Evolutionary conservation across 1,140 invertebrate genomes (phyloP), one percentile per base, ranked within the genome.

Genomic region (Mylabris phalerata): DNA sequence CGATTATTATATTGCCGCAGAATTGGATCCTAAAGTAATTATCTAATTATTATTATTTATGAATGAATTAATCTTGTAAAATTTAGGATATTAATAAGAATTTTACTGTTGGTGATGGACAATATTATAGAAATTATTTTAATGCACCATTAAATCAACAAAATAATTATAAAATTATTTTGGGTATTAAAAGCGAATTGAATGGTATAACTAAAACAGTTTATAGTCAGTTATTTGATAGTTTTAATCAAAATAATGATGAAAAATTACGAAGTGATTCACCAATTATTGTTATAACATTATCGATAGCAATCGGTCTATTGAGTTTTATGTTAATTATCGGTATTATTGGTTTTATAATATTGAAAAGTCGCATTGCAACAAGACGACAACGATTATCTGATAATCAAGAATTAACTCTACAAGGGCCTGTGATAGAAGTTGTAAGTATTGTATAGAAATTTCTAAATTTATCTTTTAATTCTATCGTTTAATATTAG

Each of bases 1-100:
- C 4, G 81, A 82, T 10, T 93, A 89, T 71, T 94, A 94, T 64
- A 84, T 93, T 32, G 82, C 90, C 13, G 92, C 85, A 1, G 85
- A 91, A 73, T 76, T 94, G 54, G 77, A 80, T 46, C 78, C 78
- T 10, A 72, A 78, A 46, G 73, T 75, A 69, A 32, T 32, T 59
- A 50, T 57, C 7, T 64, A 61, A 46, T 39, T 13, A 40, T 45
- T 58, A 48, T 40, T 52, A 52, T 59, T 54, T n/a, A 44, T 1
- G 0, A 19, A 13, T 48, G 43, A 13, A 5, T 49, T 27, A 25
- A 9, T 9, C n/a, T 7, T 11, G 11, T 25, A 25, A 25, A 13
- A 19, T n/a, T 64, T 68, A 82, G 60, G 77, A 74, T 72, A 83
- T 77, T 57, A 78, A 77, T 57, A 67, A 76, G 67, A 76, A 79